Percentiles rank a stretch among this genome's conserved stretches.
These are phyloP conservation scores for Tipula lateralis DNA, from an alignment of 2,888 invertebrate species.

Conservation along the genomic window DNA sequence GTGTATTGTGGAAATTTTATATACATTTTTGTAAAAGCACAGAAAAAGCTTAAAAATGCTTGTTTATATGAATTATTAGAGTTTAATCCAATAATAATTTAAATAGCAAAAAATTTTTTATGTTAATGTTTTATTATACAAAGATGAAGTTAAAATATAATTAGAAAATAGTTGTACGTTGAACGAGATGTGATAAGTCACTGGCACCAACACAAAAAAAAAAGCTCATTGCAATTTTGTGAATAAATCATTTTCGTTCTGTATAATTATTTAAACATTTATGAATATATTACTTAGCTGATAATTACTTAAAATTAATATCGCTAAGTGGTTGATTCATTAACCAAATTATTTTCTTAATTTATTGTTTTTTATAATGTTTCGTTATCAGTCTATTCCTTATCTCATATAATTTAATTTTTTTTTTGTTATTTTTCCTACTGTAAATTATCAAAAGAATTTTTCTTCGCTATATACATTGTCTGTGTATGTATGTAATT, in stretches of 20 bases:
- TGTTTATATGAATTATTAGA: not conserved
- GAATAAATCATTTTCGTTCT: no score
- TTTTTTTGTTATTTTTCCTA: not conserved
- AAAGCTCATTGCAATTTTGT: no score
- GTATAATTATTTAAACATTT: no score
- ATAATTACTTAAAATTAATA: not conserved
- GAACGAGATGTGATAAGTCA: not conserved
- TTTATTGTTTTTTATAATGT: not conserved
- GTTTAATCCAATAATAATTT: not conserved
- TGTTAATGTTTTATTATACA: not conserved
- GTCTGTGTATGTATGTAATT: not conserved
- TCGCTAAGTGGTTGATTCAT: not conserved
- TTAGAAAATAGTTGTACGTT: not conserved
- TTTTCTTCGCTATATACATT: not conserved
- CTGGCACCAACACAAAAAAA: no score
- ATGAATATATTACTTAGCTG: not conserved
- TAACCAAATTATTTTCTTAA: slow-evolving; percentile 1
- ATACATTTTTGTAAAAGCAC: not conserved
- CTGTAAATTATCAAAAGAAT: not conserved
- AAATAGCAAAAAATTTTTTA: no score
- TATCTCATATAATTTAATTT: not conserved
- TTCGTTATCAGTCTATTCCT: not conserved
- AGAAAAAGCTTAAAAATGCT: not conserved
- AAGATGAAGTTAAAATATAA: not conserved
- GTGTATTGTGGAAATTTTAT: not conserved